Percentiles rank a stretch among this genome's conserved stretches.
Conservation (phyloP, 2,888 invertebrate genomes). For the Drosophila kanekoi region DNA sequence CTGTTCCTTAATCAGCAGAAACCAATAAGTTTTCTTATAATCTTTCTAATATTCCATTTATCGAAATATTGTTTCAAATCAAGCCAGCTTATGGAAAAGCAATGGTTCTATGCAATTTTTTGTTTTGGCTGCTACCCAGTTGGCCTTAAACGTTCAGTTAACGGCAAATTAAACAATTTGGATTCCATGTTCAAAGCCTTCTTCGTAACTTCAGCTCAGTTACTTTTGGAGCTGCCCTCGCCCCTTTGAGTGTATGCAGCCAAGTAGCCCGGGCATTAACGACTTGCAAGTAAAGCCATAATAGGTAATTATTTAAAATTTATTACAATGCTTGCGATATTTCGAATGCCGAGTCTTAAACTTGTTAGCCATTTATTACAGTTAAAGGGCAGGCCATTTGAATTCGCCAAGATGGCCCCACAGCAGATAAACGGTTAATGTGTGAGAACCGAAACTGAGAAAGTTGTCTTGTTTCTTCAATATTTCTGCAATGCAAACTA, state of each 20-base stretch:
- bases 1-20: too few relatives aligned
- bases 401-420: conserved; percentile 11
- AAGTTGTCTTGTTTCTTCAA: background rate
- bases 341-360: conserved; percentile 29
- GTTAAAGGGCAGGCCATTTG: conserved; percentile 36
- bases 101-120: too few relatives aligned
- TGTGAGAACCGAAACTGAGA: conserved; percentile 17
- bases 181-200: too few relatives aligned
- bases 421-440: conserved; percentile 13
- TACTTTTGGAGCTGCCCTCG: conserved; percentile 12
- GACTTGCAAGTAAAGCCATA: conserved; percentile 72
- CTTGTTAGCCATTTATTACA: conserved; percentile 23
- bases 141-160: background rate
- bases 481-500: background rate
- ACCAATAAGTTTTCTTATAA: too few relatives aligned
- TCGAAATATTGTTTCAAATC: too few relatives aligned
- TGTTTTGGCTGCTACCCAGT: too few relatives aligned
- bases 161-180: background rate
- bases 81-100: too few relatives aligned
- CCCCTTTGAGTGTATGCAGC: conserved; percentile 6
- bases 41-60: too few relatives aligned
- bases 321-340: conserved; percentile 74
- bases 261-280: conserved; percentile 30
- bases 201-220: too few relatives aligned
- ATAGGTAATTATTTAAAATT: conserved; percentile 85